Conservation (phyloP, 1,140 invertebrate species). For the Cotesia glomerata region DNA sequence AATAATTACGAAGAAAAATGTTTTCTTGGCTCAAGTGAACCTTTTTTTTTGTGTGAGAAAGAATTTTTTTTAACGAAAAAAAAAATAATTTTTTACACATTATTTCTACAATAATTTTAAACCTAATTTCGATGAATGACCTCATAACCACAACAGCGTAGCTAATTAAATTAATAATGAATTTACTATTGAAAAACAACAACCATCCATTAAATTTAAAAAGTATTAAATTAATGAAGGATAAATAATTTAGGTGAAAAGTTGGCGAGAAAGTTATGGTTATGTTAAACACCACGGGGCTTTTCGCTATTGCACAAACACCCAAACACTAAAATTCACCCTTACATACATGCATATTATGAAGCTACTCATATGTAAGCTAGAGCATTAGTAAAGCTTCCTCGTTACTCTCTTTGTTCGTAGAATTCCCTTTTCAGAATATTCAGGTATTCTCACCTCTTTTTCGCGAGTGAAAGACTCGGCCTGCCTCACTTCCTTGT, state of each 20-base stretch:
- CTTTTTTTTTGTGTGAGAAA: too few species aligned
- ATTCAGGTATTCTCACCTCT: not conserved
- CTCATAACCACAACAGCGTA: not conserved
- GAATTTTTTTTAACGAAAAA: too few species aligned
- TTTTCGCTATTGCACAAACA: not conserved
- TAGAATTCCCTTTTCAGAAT: not conserved
- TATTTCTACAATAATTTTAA: too few species aligned
- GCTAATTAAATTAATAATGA: too few species aligned
- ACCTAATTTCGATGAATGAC: too few species aligned
- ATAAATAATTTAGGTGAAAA: conserved; percentile 6
- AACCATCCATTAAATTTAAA: too few species aligned
- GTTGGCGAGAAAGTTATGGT: not conserved
- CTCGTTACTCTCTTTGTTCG: not conserved
- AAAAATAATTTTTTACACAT: too few species aligned
- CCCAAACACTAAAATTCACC: too few species aligned
- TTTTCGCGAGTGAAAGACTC: not conserved
- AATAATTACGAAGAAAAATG: too few species aligned
- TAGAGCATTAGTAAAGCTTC: not conserved
- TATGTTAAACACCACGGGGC: not conserved
- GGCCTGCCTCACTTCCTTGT: not conserved
- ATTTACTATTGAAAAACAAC: too few species aligned
- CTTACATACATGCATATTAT: too few species aligned
- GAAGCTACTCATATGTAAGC: not conserved
- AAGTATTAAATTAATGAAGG: not conserved
- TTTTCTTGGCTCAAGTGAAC: too few species aligned